Conservation (phyloP, 1,140 invertebrate species). For the Coelopa frigida region DNA sequence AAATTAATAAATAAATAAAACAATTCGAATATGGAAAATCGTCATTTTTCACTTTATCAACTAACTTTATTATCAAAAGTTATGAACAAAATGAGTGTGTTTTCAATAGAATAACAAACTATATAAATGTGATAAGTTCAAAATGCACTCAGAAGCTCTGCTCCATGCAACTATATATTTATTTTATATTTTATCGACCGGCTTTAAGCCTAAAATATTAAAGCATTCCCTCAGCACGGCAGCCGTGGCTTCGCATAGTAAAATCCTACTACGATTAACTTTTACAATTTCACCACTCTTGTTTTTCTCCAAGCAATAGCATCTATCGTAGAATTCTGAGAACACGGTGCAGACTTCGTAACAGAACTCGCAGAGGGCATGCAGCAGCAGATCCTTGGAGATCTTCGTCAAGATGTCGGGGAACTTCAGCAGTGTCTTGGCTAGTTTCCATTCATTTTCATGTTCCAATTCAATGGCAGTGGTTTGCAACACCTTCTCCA, state of each 20-base stretch:
- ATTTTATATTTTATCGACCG: conserved; percentile 80
- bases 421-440: conserved; percentile 78
- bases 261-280: conserved; percentile 78
- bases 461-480: conserved; percentile 62
- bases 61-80: too few relatives aligned
- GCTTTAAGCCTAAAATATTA: conserved; percentile 83
- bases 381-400: conserved; percentile 76
- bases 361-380: conserved; percentile 90
- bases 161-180: too few relatives aligned
- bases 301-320: conserved; percentile 96
- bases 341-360: conserved; percentile 92
- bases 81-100: too few relatives aligned
- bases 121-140: too few relatives aligned
- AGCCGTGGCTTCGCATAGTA: conserved; percentile 90
- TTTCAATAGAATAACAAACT: too few relatives aligned
- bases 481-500: conserved; percentile 51
- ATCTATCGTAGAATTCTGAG: conserved; percentile 95
- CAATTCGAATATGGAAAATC: too few relatives aligned
- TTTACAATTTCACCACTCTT: conserved; percentile 65
- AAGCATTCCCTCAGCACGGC: conserved; percentile 81
- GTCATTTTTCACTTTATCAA: too few relatives aligned
- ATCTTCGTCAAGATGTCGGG: conserved; percentile 83
- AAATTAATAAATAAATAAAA: too few relatives aligned
- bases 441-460: conserved; percentile 92
- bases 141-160: background rate